Evolutionary conservation across 2,797 vertebrate genomes (phyloP).

Genomic region (Astyanax mexicanus): DNA sequence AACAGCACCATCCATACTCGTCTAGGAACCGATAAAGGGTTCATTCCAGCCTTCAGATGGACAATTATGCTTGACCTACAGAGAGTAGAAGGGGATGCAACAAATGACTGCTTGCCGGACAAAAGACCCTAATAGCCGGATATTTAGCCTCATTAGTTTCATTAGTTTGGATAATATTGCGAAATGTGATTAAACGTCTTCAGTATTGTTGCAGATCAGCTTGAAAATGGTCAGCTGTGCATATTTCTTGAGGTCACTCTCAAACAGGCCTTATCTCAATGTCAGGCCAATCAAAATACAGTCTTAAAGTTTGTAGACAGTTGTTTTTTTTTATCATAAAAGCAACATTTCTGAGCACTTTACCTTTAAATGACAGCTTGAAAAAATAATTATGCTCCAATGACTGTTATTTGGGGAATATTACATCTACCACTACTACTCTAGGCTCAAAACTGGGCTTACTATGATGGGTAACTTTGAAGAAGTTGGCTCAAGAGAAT

Average conservation of each 20-base stretch:
- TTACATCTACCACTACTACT: no score
- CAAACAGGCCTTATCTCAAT: no score
- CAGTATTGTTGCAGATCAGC: background rate
- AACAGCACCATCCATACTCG: background rate
- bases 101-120: conserved; percentile 12
- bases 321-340: no score
- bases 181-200: background rate
- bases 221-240: background rate
- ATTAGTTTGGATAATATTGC: background rate
- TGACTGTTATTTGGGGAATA: no score
- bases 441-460: no score
- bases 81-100: background rate
- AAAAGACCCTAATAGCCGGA: conserved; percentile 11
- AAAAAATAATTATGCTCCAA: no score
- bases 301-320: no score
- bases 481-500: no score
- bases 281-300: no score
- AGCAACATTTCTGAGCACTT: no score
- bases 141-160: conserved; percentile 30
- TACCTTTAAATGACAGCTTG: no score
- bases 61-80: conserved; percentile 1
- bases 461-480: no score
- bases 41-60: conserved; percentile 5
- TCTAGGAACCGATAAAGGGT: background rate
- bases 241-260: background rate